A percentile compares a stretch with the other conserved stretches of the same genome.
Conservation (phyloP, 2,113 vertebrate genomes). For the Chroicocephalus ridibundus region DNA sequence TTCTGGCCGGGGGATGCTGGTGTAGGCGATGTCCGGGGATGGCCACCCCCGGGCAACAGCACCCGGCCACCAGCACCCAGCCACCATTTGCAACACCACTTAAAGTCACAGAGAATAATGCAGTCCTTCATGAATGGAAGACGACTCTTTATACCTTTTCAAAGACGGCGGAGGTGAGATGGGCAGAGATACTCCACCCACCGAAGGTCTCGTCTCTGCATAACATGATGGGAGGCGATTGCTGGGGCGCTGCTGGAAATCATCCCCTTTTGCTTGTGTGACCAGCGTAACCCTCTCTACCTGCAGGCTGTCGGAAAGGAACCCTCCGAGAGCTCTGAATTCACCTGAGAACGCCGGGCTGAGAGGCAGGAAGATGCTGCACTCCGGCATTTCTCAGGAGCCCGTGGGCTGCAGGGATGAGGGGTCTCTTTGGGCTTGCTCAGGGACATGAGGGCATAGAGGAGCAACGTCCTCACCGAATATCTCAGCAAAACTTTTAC, state of each 20-base stretch:
- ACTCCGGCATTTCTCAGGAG: fast-evolving
- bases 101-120: background rate
- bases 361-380: background rate
- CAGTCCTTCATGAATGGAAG: fast-evolving
- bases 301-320: background rate
- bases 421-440: background rate
- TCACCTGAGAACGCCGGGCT: background rate
- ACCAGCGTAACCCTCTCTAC: background rate
- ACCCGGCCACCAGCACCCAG: background rate
- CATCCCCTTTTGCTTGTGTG: too few species aligned
- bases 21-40: fast-evolving
- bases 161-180: background rate
- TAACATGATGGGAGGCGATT: fast-evolving
- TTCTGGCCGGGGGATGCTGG: fast-evolving
- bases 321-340: background rate
- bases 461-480: background rate
- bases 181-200: background rate
- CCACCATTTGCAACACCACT: fast-evolving
- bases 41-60: background rate
- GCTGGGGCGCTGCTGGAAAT: background rate
- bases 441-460: background rate
- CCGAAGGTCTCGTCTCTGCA: background rate
- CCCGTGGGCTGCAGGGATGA: background rate
- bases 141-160: fast-evolving
- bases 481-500: background rate